Evolutionary conservation across 2,888 invertebrate species (phyloP).

Genomic region (Ochropacha duplaris): DNA sequence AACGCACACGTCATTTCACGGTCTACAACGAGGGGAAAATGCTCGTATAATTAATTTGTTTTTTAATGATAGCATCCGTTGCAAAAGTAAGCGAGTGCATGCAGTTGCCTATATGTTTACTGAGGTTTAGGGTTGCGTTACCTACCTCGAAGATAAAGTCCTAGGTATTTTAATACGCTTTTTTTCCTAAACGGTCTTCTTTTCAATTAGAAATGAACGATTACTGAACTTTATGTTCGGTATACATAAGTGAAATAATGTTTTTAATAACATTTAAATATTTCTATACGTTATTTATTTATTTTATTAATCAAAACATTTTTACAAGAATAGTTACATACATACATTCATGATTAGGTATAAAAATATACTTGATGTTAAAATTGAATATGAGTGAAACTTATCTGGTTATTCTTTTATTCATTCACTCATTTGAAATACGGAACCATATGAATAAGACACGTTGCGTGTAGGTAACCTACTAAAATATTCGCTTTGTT

Average conservation of each 20-base stretch:
- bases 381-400: no score
- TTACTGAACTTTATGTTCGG: no score
- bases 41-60: slow-evolving; percentile 49
- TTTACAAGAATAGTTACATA: no score
- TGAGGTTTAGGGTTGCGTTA: neutral
- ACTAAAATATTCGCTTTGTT: neutral
- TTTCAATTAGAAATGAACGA: no score
- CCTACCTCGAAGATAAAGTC: no score
- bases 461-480: neutral
- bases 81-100: slow-evolving; percentile 31
- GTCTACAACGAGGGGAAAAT: slow-evolving; percentile 61
- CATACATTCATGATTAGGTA: no score
- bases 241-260: no score
- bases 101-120: slow-evolving; percentile 24
- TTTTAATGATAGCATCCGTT: slow-evolving; percentile 45
- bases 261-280: no score
- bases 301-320: no score
- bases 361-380: no score
- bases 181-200: no score
- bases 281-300: no score
- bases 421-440: neutral
- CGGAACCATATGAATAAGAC: neutral
- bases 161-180: neutral
- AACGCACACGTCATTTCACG: slow-evolving; percentile 61
- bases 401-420: neutral